Evolutionary conservation across 2,113 vertebrate genomes (phyloP).

Genomic region (Hassar affinis): DNA sequence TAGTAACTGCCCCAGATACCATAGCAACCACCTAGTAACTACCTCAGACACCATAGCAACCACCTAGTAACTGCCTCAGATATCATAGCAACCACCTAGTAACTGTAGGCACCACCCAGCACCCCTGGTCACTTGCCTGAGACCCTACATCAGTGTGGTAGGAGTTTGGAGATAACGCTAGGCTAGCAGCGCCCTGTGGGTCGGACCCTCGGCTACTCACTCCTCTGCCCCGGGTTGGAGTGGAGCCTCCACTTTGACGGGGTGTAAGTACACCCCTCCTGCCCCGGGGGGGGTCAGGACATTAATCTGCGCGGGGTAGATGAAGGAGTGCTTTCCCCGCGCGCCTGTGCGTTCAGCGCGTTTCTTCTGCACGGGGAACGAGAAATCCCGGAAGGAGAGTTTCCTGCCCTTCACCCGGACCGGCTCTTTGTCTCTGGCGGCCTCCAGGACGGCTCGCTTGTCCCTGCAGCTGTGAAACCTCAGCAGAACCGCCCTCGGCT

Average conservation of each 20-base stretch:
- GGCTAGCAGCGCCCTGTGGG: background rate
- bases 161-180: background rate
- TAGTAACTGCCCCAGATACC: background rate
- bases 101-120: no score
- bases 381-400: constrained; percentile 2
- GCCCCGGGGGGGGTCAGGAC: background rate
- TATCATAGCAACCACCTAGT: background rate
- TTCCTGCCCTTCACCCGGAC: background rate
- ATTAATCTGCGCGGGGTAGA: background rate
- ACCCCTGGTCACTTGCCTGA: background rate
- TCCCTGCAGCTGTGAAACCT: background rate
- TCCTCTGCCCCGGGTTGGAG: background rate
- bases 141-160: background rate
- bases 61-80: background rate
- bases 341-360: background rate
- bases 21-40: background rate
- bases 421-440: background rate
- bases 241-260: background rate
- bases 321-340: background rate
- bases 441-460: background rate
- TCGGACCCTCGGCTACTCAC: background rate
- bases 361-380: background rate
- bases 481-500: constrained; percentile 10
- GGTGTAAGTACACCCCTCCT: background rate
- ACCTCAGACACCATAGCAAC: background rate